Base-by-base conservation (phyloP, 2,888 invertebrate genomes). In the Creontiades dilutus region DNA sequence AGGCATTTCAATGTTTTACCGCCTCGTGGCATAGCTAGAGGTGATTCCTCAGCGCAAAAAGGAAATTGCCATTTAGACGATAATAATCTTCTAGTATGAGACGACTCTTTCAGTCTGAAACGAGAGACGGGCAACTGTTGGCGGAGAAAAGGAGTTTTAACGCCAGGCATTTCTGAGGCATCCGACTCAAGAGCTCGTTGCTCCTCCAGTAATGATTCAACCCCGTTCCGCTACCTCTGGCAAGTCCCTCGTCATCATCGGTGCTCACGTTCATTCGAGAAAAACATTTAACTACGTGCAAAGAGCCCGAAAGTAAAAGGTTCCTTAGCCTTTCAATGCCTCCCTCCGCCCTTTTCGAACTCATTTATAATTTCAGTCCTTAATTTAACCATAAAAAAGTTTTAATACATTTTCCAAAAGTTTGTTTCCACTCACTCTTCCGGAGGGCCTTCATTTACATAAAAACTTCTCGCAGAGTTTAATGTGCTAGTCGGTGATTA, bases 361-460 rank as follows among this genome's bases (percentile, higher is more conserved):
- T 61, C 57, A 61, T 85, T 85, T 61, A 61, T 61, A 85, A 61
- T 85, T 85, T 85, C 61, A 61, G 85, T 61, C 85, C 48, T 85
- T 85, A 85, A 85, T 85, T 85, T 85, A 85, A 57, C 85, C 85
- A 85, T 85, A 85, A 85, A 85, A 85, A 85, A 85, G 61, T 85
- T 85, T 85, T 85, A 85, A 85, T 85, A 85, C 85, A 85, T 85
- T 85, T 85, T 57, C 85, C 61, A 16, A 82, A 85, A 85, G 37
- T 61, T 85, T 61, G 85, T 55, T 85, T 61, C 85, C 52, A 82
- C 82, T 85, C 85, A 37, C 57, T 85, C 85, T 80, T 68, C 23
- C 23, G 19, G 37, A 27, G 55, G 85, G 85, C 61, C 46, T 23
- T 61, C 57, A 85, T 85, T 85, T 85, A 85, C 85, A 85, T 85